phyloP scores from a whole-genome alignment of 2,797 vertebrate species.

The Alectoris magna region DNA sequence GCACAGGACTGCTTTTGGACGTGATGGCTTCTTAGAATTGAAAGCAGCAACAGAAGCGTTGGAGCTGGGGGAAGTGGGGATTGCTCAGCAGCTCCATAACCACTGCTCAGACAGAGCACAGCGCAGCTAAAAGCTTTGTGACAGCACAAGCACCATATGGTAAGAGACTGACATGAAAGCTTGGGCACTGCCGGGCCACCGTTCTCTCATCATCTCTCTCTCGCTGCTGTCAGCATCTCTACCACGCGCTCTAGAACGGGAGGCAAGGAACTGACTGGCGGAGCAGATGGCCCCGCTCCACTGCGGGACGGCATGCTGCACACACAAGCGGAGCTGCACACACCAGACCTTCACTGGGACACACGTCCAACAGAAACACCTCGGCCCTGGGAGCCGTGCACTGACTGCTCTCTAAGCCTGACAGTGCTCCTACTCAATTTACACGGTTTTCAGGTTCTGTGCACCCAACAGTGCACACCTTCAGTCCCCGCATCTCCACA shows the following conservation, averaged over 20 bases:
- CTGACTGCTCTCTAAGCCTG: background rate
- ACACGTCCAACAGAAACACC: background rate
- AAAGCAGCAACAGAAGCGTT: background rate
- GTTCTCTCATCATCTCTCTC: background rate
- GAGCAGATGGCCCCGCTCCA: background rate
- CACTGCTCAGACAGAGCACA: background rate
- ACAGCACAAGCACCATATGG: background rate
- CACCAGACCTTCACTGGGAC: fast-evolving
- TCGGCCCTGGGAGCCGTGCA: background rate
- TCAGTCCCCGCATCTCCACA: background rate
- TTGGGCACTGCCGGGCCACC: background rate
- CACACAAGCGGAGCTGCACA: background rate
- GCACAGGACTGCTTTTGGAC: background rate
- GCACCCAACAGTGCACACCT: background rate
- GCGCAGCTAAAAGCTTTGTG: background rate
- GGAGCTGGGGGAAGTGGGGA: background rate
- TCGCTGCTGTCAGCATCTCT: background rate
- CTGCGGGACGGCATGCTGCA: background rate
- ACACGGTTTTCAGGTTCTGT: background rate
- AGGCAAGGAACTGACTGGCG: fast-evolving
- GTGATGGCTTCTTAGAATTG: background rate
- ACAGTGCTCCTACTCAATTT: background rate
- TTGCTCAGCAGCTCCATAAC: background rate
- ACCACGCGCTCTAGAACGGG: background rate
- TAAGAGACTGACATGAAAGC: background rate